Evolutionary conservation across 2,888 invertebrate genomes (phyloP).

Genomic region (Coleophora flavipennella): DNA sequence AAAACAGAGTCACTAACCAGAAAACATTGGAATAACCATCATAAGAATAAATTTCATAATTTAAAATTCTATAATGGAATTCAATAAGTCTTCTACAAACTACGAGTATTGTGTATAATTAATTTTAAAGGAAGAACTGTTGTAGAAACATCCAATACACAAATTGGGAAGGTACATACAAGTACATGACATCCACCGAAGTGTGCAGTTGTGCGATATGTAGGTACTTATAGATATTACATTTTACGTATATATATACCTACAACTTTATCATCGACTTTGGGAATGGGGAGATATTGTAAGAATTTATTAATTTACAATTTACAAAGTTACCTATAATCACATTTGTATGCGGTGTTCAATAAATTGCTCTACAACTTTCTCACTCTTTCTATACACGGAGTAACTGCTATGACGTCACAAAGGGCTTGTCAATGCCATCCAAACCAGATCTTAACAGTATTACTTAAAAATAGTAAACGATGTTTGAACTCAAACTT

Average conservation of each 20-base stretch:
- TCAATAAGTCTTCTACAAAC: conserved; percentile 23
- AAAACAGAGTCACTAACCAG: conserved; percentile 50
- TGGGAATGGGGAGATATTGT: conserved; percentile 1
- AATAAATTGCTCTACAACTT: not conserved
- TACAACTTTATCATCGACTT: not conserved
- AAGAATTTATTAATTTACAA: not conserved
- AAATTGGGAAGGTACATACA: conserved; percentile 18
- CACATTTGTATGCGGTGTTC: not conserved
- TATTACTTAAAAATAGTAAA: no score
- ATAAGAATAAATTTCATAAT: conserved; percentile 45
- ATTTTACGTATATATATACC: conserved; percentile 10
- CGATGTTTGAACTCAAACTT: no score
- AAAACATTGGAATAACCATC: conserved; percentile 49
- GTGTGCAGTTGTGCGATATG: conserved; percentile 25
- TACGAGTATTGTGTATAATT: conserved; percentile 26
- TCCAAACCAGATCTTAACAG: no score
- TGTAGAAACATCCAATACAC: conserved; percentile 20
- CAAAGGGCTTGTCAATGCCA: no score
- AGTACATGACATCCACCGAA: conserved; percentile 26
- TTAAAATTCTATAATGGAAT: conserved; percentile 23
- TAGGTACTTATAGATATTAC: conserved; percentile 36
- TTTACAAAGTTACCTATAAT: no score
- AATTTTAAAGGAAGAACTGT: conserved; percentile 32
- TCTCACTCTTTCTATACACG: no score
- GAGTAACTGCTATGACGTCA: no score